Conservation (phyloP, 2,888 invertebrate species). For the Leptodirus hochenwartii region DNA sequence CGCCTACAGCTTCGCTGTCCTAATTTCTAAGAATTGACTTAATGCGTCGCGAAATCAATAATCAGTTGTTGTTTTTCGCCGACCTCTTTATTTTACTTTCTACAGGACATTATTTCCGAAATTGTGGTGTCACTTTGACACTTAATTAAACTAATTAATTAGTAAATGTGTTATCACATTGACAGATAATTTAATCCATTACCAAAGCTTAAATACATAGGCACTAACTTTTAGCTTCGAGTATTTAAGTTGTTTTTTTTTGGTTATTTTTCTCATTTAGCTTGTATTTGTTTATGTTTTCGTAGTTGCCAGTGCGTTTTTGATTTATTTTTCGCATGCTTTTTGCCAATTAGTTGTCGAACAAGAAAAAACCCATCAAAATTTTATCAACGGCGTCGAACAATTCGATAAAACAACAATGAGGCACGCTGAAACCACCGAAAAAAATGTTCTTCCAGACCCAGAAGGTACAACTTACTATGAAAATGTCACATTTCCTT, state of each 20-base stretch:
- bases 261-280: slow-evolving; percentile 6
- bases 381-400: slow-evolving; percentile 51
- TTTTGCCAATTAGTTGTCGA: slow-evolving; percentile 36
- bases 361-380: slow-evolving; percentile 55
- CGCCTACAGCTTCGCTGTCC: too few relatives aligned
- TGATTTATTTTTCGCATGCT: slow-evolving; percentile 4
- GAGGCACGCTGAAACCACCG: slow-evolving; percentile 54
- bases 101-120: too few relatives aligned
- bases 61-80: too few relatives aligned
- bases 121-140: too few relatives aligned
- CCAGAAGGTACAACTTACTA: slow-evolving; percentile 38
- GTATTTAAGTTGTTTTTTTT: too few relatives aligned
- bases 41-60: too few relatives aligned
- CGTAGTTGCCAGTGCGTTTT: slow-evolving; percentile 4
- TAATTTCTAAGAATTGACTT: slow-evolving; percentile 11
- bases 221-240: too few relatives aligned
- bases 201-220: too few relatives aligned
- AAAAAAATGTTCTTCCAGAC: slow-evolving; percentile 58
- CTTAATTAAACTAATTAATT: too few relatives aligned
- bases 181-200: too few relatives aligned
- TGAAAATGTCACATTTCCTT: neutral
- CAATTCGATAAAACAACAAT: slow-evolving; percentile 53
- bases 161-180: too few relatives aligned
- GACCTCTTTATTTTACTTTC: too few relatives aligned
- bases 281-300: slow-evolving; percentile 7